Base-by-base conservation (phyloP, 2,113 vertebrate genomes). In the Silurus glanis region DNA sequence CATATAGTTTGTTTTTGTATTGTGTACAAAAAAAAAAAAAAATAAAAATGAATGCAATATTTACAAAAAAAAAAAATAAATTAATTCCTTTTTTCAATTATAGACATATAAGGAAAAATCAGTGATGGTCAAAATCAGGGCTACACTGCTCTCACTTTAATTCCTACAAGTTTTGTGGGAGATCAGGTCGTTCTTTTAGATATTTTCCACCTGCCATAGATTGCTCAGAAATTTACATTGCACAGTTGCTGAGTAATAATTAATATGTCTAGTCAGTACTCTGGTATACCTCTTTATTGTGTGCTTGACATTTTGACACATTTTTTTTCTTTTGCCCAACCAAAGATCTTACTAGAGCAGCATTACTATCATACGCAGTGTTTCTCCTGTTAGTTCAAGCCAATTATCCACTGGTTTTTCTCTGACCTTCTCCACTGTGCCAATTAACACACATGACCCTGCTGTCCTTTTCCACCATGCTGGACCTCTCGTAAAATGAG, bases 391-490 rank as follows among this genome's bases (percentile, higher is more conserved):
- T 61, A 87, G 86, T 66, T 87, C 72, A 51, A 82, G 72, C 82
- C 90, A 91, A 87, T 89, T 91, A 90, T 85, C 83, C 51, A 59
- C 80, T 75, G 66, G 79, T 64, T 82, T 82, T 80, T 71, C 80
- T 64, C 56, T 84, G 87, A 86, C 87, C 85, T 51, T 85, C 51
- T 90, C 85, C 23, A 83, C 82, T 81, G 71, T 81, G 80, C 64
- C 86, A 89, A 88, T 88, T 88, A 91, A 88, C 89, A 85, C 87
- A 72, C 86, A 64, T 88, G 83, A 82, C 83, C 78, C 69, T 62
- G 49, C 67, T 86, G 78, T 85, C 81, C 75, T 83, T 84, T 83
- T 78, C 53, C 71, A 83, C 74, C 13, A 81, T 62, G 58, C 66
- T 66, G 86, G 84, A 71, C 85, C 86, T 90, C 82, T 66, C 67